These are phyloP conservation scores for Otus sunia DNA, from an alignment of 2,113 vertebrate species.

Conservation along the genomic window DNA sequence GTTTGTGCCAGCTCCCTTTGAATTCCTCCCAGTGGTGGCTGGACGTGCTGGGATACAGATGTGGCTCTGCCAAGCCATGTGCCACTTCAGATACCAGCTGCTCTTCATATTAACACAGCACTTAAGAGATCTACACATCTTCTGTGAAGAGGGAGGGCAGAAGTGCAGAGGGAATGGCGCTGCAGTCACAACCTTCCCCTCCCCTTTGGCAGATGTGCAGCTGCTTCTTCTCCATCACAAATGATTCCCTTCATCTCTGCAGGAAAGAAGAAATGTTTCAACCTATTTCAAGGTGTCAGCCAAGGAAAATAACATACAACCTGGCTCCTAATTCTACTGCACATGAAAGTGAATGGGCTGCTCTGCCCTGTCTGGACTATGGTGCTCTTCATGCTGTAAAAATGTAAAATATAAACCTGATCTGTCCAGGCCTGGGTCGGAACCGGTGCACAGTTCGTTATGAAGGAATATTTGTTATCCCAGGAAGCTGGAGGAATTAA, in stretches of 20 bases:
- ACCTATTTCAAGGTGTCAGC: background rate
- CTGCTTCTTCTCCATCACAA: background rate
- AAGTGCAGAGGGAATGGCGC: background rate
- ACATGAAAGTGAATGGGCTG: background rate
- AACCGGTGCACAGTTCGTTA: background rate
- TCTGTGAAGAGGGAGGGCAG: background rate
- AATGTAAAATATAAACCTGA: background rate
- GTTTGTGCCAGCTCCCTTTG: background rate
- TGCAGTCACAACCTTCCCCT: background rate
- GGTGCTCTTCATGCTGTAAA: fast-evolving
- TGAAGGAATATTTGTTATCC: background rate
- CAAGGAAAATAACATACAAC: background rate
- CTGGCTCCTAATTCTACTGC: background rate
- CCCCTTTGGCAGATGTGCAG: background rate
- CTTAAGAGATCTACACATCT: background rate
- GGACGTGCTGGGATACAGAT: background rate
- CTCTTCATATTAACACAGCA: background rate
- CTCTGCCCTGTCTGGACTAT: background rate
- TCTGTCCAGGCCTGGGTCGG: background rate
- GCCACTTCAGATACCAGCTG: background rate
- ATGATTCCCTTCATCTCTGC: background rate
- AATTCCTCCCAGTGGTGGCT: background rate
- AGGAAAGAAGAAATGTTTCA: background rate
- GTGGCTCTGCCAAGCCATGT: background rate
- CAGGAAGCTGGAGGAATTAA: background rate